A percentile compares a stretch with the other conserved stretches of the same genome.
These are phyloP conservation scores for Drosophila jambulina DNA, from an alignment of 1,140 invertebrate genomes.

Conservation along the genomic window DNA sequence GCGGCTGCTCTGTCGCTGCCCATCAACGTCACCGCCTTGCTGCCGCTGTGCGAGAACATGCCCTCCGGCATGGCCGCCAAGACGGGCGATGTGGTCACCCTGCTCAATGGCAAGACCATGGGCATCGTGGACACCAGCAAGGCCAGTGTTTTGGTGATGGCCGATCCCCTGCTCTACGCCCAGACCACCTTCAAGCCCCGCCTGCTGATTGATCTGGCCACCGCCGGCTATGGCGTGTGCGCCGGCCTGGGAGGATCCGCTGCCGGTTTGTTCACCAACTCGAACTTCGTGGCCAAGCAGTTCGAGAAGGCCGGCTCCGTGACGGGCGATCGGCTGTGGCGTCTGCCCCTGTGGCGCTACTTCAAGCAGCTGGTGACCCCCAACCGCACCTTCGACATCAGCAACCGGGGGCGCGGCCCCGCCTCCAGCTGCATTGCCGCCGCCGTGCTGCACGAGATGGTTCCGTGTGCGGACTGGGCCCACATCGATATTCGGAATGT, in stretches of 20 bases:
- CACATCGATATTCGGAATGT: constrained; percentile 91
- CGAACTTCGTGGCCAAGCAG: constrained; percentile 87
- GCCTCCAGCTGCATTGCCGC: constrained; percentile 89
- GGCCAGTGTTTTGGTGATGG: constrained; percentile 94
- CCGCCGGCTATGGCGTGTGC: constrained; percentile 86
- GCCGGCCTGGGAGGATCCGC: constrained; percentile 90
- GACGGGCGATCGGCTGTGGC: constrained; percentile 95
- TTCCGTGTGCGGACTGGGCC: constrained; percentile 88
- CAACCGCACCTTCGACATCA: constrained; percentile 86
- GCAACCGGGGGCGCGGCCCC: constrained; percentile 87
- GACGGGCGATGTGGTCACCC: constrained; percentile 94
- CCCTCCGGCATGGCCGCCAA: constrained; percentile 93
- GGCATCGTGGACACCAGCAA: constrained; percentile 95
- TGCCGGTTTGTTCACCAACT: constrained; percentile 92
- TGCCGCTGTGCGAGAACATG: constrained; percentile 93
- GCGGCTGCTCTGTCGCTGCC: constrained; percentile 75
- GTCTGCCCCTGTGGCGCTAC: constrained; percentile 94
- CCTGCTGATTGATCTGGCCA: constrained; percentile 91
- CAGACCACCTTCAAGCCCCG: constrained; percentile 87
- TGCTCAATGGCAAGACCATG: constrained; percentile 94
- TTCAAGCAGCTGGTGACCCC: constrained; percentile 90
- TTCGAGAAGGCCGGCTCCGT: constrained; percentile 88
- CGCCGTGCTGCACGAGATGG: constrained; percentile 90
- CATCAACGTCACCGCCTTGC: constrained; percentile 64
- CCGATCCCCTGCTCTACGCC: constrained; percentile 95